A percentile compares a stretch with the other conserved stretches of the same genome.
Conservation (phyloP, 2,888 invertebrate species). For the Gymnosoma rotundatum region DNA sequence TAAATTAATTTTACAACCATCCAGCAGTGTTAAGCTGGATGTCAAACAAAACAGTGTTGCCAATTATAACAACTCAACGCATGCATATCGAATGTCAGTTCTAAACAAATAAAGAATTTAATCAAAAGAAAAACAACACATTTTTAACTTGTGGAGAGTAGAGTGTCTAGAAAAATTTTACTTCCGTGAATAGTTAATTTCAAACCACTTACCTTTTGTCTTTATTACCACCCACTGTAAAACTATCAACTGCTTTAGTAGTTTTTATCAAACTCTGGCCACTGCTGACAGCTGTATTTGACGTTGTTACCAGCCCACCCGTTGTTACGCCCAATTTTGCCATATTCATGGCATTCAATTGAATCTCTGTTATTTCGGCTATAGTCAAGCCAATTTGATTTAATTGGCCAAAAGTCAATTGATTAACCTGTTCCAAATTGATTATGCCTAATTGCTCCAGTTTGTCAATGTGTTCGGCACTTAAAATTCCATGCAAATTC, state of each 20-base stretch:
- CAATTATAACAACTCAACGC: too few species aligned
- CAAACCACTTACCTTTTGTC: slow-evolving; percentile 12
- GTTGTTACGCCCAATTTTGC: slow-evolving; percentile 79
- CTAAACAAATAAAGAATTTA: too few species aligned
- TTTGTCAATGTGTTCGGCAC: slow-evolving; percentile 84
- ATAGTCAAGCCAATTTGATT: slow-evolving; percentile 85
- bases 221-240: background rate
- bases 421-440: slow-evolving; percentile 85
- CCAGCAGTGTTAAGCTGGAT: too few species aligned
- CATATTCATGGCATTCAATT: slow-evolving; percentile 85
- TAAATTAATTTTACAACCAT: too few species aligned
- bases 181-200: too few species aligned
- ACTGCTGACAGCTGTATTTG: slow-evolving; percentile 1
- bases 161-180: too few species aligned
- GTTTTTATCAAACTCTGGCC: slow-evolving; percentile 22
- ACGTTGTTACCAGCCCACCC: background rate
- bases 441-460: slow-evolving; percentile 85
- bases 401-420: slow-evolving; percentile 85
- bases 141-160: too few species aligned
- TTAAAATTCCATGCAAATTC: slow-evolving; percentile 84
- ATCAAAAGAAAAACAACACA: too few species aligned
- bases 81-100: too few species aligned
- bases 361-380: slow-evolving; percentile 85
- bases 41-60: too few species aligned
- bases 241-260: slow-evolving; percentile 7